A percentile compares a stretch with the other conserved stretches of the same genome.
These are phyloP conservation scores for Pammene aurita DNA, from an alignment of 2,888 invertebrate species.

Conservation along the genomic window DNA sequence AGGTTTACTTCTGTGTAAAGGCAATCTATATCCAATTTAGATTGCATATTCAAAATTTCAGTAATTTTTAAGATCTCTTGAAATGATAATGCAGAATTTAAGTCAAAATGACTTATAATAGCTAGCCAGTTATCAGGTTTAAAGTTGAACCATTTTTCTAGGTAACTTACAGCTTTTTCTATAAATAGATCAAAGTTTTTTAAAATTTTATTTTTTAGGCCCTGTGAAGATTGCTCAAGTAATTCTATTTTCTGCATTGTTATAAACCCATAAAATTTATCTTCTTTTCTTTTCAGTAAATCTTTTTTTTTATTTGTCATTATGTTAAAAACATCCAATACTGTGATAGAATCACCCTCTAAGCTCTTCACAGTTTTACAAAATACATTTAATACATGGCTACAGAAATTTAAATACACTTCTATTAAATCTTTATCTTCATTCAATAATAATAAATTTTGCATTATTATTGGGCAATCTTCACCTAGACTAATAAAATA, in stretches of 20 bases:
- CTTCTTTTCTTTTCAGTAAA: too few relatives aligned
- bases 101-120: neutral
- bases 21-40: neutral
- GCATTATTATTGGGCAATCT: too few relatives aligned
- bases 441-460: too few relatives aligned
- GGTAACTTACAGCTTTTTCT: neutral
- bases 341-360: too few relatives aligned
- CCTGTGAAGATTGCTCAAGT: neutral
- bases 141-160: neutral
- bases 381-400: too few relatives aligned
- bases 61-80: neutral
- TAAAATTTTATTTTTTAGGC: neutral
- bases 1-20: neutral
- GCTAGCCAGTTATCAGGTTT: neutral
- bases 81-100: neutral
- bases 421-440: too few relatives aligned
- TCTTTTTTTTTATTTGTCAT: too few relatives aligned
- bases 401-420: too few relatives aligned
- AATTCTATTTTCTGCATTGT: neutral
- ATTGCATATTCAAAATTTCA: neutral
- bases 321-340: too few relatives aligned
- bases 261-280: too few relatives aligned
- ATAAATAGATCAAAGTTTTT: neutral
- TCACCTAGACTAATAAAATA: too few relatives aligned
- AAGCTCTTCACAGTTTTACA: too few relatives aligned